Evolutionary conservation across 2,888 invertebrate species (phyloP), one percentile per base, ranked within the genome.

Genomic region (Mesochorus sp.): DNA sequence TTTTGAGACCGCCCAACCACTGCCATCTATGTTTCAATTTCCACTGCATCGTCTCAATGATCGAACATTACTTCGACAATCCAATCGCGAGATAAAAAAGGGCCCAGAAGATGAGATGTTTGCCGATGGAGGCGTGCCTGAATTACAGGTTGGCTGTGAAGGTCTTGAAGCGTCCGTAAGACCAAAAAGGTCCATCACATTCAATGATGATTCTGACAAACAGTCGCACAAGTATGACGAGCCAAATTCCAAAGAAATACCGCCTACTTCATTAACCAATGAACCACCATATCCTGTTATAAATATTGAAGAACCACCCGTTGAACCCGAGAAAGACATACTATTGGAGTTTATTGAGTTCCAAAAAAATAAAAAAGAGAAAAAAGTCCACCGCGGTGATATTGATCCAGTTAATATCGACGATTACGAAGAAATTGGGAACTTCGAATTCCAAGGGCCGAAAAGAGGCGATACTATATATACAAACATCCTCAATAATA

Each of bases 331-430:
- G n/a, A n/a, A n/a, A n/a, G n/a, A n/a, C n/a, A n/a, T n/a, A n/a
- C n/a, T n/a, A n/a, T n/a, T n/a, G n/a, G n/a, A n/a, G n/a, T n/a
- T n/a, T n/a, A n/a, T n/a, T n/a, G n/a, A n/a, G n/a, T n/a, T n/a
- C n/a, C n/a, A n/a, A n/a, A n/a, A n/a, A n/a, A n/a, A n/a, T n/a
- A n/a, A n/a, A n/a, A n/a, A n/a, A n/a, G n/a, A n/a, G n/a, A n/a
- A n/a, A n/a, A n/a, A n/a, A n/a, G n/a, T n/a, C n/a, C n/a, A 82
- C 26, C 83, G 90, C 0, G 89, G 87, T 14, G 90, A 90, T 75
- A 90, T 90, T 37, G 85, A 85, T 44, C 83, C 87, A 21, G 49
- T 80, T 0, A 62, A 75, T 26, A 17, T 76, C 66, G 37, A 70
- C 42, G 26, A 47, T 26, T n/a, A n/a, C n/a, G n/a, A n/a, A n/a